Conservation (phyloP, 2,797 vertebrate genomes). For the Pitangus sulphuratus region DNA sequence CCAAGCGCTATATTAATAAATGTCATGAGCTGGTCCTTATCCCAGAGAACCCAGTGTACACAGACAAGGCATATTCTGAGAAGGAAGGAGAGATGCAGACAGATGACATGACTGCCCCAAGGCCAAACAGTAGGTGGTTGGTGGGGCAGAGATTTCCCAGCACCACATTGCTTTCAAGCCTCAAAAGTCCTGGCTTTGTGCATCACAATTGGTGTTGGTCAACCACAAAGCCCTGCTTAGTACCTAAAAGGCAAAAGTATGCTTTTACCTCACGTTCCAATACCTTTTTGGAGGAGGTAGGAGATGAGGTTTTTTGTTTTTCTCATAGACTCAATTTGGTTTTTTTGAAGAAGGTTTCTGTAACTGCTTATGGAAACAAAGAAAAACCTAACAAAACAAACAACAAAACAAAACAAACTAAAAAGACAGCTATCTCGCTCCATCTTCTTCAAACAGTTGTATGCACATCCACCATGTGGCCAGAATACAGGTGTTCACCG, state of each 20-base stretch:
- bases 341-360: background rate
- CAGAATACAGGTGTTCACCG: background rate
- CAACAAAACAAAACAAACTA: background rate
- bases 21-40: background rate
- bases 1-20: background rate
- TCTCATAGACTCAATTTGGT: background rate
- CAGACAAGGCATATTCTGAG: background rate
- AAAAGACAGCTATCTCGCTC: background rate
- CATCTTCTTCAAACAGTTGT: background rate
- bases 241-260: background rate
- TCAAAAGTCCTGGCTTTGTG: background rate
- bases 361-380: background rate
- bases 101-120: background rate
- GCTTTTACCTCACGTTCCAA: background rate
- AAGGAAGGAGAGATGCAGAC: background rate
- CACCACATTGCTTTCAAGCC: background rate
- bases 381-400: no score
- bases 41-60: background rate
- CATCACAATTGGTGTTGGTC: background rate
- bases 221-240: background rate
- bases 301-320: rapidly evolving
- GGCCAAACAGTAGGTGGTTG: background rate
- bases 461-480: background rate
- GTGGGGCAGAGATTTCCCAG: background rate
- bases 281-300: background rate